phyloP scores from a whole-genome alignment of 1,140 invertebrate species.

The Drosophila sechellia region DNA sequence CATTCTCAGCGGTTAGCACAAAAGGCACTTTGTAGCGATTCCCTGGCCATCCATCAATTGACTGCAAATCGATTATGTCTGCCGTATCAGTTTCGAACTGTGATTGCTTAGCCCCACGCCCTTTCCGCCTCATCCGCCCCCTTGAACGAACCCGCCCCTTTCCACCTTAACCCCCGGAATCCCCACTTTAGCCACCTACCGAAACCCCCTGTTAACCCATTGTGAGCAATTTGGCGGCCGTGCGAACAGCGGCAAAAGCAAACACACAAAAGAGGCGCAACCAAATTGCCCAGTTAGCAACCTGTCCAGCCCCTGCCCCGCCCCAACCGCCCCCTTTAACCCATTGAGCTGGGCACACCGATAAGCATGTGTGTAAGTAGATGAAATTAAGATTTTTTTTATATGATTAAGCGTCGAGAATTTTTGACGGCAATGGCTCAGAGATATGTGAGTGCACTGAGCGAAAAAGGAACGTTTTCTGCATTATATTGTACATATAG shows the following conservation, averaged over 20 bases:
- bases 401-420: conserved; percentile 76
- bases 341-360: conserved; percentile 16
- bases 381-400: conserved; percentile 72
- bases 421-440: conserved; percentile 61
- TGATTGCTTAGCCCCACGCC: conserved; percentile 10
- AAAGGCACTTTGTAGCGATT: conserved; percentile 20
- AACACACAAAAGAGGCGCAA: conserved; percentile 60
- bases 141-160: not conserved
- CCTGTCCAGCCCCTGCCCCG: conserved; percentile 37
- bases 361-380: conserved; percentile 67
- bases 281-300: conserved; percentile 72
- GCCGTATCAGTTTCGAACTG: conserved; percentile 31
- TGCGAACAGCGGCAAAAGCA: conserved; percentile 70
- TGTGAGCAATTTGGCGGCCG: conserved; percentile 44
- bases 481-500: too few species aligned
- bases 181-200: not conserved
- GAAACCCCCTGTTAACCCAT: conserved; percentile 6
- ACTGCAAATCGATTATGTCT: conserved; percentile 42
- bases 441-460: conserved; percentile 10
- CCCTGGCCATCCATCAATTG: conserved; percentile 32
- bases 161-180: not conserved
- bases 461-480: not conserved
- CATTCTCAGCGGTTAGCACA: conserved; percentile 2
- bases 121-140: too few species aligned
- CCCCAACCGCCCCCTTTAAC: conserved; percentile 5